Percentiles rank a stretch among this genome's conserved stretches.
These are phyloP conservation scores for Drosophila fulvimacula DNA, from an alignment of 2,888 invertebrate species.

Conservation along the genomic window DNA sequence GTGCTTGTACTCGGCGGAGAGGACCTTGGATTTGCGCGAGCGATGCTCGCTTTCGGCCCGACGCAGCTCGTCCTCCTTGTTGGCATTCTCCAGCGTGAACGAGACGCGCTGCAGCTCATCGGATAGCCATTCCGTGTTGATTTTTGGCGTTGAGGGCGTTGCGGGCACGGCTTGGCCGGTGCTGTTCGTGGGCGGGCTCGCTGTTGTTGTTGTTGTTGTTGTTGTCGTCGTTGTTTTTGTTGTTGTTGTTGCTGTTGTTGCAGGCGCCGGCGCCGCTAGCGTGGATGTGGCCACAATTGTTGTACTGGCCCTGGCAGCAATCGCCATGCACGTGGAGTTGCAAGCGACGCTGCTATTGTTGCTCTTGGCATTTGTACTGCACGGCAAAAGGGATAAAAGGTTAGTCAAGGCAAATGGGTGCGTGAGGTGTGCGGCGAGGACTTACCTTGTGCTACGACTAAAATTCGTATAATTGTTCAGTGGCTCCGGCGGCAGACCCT, in stretches of 20 bases:
- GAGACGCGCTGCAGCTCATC: slow-evolving; percentile 68
- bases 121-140: slow-evolving; percentile 66
- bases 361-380: slow-evolving; percentile 54
- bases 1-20: slow-evolving; percentile 83
- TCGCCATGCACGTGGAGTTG: slow-evolving; percentile 31
- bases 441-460: slow-evolving; percentile 62
- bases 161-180: slow-evolving; percentile 33
- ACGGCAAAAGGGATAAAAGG: neutral
- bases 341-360: slow-evolving; percentile 9
- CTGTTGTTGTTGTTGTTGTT: slow-evolving; percentile 12
- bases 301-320: neutral
- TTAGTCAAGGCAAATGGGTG: neutral
- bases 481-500: slow-evolving; percentile 21
- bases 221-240: neutral
- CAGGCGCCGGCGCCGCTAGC: neutral
- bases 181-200: slow-evolving; percentile 31
- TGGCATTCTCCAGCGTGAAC: slow-evolving; percentile 81
- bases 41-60: slow-evolving; percentile 81
- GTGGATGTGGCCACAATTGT: slow-evolving; percentile 14
- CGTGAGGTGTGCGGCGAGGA: neutral
- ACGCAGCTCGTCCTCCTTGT: slow-evolving; percentile 79
- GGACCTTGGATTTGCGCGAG: slow-evolving; percentile 82
- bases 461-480: slow-evolving; percentile 77
- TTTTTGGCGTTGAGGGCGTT: slow-evolving; percentile 68
- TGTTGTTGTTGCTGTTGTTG: neutral